These are phyloP conservation scores for Poeciliopsis turneri DNA, from an alignment of 2,797 vertebrate genomes.

Conservation along the genomic window DNA sequence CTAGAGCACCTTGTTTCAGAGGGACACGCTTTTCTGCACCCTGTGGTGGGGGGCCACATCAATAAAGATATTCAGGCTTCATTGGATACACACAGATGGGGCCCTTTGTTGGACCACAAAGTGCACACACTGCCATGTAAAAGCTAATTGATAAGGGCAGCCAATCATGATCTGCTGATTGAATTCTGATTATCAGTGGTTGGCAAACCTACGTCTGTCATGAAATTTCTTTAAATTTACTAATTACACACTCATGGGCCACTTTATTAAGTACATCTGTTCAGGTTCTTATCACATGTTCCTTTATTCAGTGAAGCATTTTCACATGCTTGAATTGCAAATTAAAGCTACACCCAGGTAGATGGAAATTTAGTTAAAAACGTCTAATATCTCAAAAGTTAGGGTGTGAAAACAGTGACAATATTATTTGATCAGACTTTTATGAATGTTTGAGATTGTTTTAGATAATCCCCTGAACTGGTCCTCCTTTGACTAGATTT, in stretches of 20 bases:
- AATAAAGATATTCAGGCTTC: slow-evolving; percentile 68
- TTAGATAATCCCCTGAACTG: neutral
- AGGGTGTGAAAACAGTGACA: neutral
- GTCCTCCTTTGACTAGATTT: neutral
- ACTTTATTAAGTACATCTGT: neutral
- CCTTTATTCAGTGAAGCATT: neutral
- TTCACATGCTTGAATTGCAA: neutral
- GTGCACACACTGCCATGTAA: neutral
- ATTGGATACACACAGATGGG: slow-evolving; percentile 67
- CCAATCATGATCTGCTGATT: neutral
- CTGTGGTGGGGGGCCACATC: slow-evolving; percentile 46
- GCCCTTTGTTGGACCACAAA: slow-evolving; percentile 18
- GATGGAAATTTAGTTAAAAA: too few species aligned
- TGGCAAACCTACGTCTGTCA: neutral
- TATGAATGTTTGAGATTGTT: neutral
- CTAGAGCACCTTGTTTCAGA: slow-evolving; percentile 37
- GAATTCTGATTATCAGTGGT: neutral
- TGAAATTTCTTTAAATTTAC: neutral
- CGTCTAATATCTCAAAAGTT: neutral
- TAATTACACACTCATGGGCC: neutral
- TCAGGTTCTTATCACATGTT: neutral
- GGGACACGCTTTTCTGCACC: slow-evolving; percentile 43
- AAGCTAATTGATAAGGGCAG: neutral
- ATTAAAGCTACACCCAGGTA: neutral
- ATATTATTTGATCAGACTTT: neutral